Conservation (phyloP, 2,113 vertebrate genomes). For the Canis aureus region DNA sequence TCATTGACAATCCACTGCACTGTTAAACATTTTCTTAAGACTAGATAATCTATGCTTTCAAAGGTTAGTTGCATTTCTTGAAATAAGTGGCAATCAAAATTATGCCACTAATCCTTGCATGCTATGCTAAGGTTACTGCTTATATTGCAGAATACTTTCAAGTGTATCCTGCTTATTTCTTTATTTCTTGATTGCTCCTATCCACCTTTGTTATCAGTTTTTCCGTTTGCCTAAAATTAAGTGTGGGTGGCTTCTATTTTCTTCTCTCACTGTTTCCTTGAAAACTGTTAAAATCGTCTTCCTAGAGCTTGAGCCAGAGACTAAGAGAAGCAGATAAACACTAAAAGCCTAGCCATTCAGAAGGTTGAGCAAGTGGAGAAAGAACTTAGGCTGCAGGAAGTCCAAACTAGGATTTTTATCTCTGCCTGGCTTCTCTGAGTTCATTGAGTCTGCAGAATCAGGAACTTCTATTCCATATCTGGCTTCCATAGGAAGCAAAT, state of each 20-base stretch:
- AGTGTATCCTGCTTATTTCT: background rate
- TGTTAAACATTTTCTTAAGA: constrained; percentile 47
- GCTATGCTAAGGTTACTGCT: constrained; percentile 8
- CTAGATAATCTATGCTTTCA: background rate
- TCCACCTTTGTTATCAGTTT: background rate
- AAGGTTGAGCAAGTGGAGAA: background rate
- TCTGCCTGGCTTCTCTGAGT: background rate
- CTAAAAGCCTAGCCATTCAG: background rate
- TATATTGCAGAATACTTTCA: constrained; percentile 13
- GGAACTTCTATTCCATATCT: background rate
- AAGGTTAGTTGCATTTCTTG: constrained; percentile 19
- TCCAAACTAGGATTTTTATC: background rate
- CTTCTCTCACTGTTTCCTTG: background rate
- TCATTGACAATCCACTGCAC: background rate
- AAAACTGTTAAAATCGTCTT: background rate
- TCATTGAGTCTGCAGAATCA: background rate
- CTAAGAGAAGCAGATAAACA: background rate
- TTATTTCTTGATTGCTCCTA: background rate
- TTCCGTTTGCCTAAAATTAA: constrained; percentile 14
- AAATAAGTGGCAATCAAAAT: constrained; percentile 17
- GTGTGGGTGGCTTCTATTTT: background rate
- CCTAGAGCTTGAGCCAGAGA: background rate
- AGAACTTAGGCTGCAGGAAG: background rate
- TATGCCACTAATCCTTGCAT: background rate
- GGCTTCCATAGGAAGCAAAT: background rate